Base-by-base conservation (phyloP, 2,888 invertebrate species). In the Tenthredo notha region DNA sequence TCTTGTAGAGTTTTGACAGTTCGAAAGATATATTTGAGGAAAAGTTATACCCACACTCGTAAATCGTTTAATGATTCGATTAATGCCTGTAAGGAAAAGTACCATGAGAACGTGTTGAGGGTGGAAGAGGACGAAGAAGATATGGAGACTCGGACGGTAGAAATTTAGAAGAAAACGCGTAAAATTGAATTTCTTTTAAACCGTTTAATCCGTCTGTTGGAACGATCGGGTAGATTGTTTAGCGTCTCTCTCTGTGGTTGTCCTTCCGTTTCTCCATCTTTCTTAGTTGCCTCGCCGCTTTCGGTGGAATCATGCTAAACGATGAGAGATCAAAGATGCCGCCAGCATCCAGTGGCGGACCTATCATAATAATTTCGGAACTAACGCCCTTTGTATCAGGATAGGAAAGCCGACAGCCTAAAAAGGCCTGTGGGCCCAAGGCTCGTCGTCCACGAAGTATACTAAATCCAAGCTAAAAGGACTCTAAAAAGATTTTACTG, bases 321-420 rank as follows among this genome's bases (percentile, higher is more conserved):
- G 93, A 91, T 91, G 90, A 89, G 87, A 91, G 92, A 93, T 93
- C 92, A 93, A 93, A 93, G 91, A 89, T 86, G 90, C 93, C 93
- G 93, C 91, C 92, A 90, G 91, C 92, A 93, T 93, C 91, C 93
- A 91, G 92, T 92, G 92, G 93, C 92, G 91, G 87, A 92, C 92
- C 93, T 93, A 93, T 93, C 93, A 93, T 93, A 93, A 93, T 93
- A 93, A 93, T 93, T 93, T 93, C 91, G 92, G 91, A 91, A 91
- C 92, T 92, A 92, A 92, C 92, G 92, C 92, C 92, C 92, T 93
- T 93, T 93, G 92, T 92, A 92, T 92, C 91, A 91, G 91, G 91
- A 91, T 92, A 91, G 92, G 89, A 91, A 91, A 92, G 92, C 92
- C 92, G 92, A 92, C 91, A 86, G 85, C 75, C 72, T 70, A 80